Conservation (phyloP, 2,888 invertebrate species). For the Argynnis bischoffii region DNA sequence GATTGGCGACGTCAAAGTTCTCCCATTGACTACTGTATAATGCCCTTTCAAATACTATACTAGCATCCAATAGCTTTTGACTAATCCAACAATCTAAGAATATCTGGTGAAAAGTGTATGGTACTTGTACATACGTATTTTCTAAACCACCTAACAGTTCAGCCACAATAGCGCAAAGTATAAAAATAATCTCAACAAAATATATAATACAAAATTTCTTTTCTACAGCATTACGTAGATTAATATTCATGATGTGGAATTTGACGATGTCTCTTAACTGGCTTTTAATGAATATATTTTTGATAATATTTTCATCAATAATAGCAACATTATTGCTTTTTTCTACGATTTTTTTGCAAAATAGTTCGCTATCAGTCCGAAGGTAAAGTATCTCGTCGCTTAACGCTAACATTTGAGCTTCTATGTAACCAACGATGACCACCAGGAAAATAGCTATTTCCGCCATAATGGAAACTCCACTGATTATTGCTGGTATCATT, state of each 20-base stretch:
- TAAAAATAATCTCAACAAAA: conserved; percentile 52
- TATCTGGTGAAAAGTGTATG: conserved; percentile 54
- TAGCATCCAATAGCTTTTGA: conserved; percentile 59
- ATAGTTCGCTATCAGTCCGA: conserved; percentile 50
- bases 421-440: conserved; percentile 54
- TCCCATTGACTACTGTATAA: conserved; percentile 65
- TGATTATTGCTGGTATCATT: conserved; percentile 40
- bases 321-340: conserved; percentile 8
- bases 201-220: conserved; percentile 50
- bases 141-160: conserved; percentile 60
- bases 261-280: conserved; percentile 47
- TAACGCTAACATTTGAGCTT: conserved; percentile 58
- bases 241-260: conserved; percentile 50
- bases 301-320: conserved; percentile 32
- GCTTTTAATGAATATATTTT: conserved; percentile 48
- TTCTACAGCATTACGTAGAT: conserved; percentile 48
- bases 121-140: conserved; percentile 56
- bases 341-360: conserved; percentile 24
- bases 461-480: conserved; percentile 49
- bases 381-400: conserved; percentile 53
- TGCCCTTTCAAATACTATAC: conserved; percentile 51
- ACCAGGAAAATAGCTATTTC: conserved; percentile 53
- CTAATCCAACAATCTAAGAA: conserved; percentile 61
- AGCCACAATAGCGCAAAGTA: conserved; percentile 53
- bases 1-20: conserved; percentile 55